These are phyloP conservation scores for Luperina testacea DNA, from an alignment of 2,888 invertebrate genomes.

Conservation along the genomic window DNA sequence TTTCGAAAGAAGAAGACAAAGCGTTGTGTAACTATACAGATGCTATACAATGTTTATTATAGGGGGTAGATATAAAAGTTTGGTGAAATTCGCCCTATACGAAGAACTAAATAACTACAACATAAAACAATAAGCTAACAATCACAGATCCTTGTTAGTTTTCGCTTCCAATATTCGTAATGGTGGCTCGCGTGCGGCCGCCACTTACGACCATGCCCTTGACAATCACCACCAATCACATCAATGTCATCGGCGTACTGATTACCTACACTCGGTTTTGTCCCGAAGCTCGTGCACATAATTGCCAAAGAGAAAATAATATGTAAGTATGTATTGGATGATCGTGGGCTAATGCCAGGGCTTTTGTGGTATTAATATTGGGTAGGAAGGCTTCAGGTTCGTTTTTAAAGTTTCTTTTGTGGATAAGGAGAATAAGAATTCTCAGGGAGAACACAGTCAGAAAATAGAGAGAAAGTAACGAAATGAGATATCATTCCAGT, in stretches of 20 bases:
- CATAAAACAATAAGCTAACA: background rate
- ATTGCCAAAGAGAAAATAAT: slow-evolving; percentile 36
- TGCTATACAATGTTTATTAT: no score
- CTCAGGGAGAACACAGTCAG: background rate
- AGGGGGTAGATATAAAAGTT: background rate
- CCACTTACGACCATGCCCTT: slow-evolving; percentile 59
- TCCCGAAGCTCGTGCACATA: slow-evolving; percentile 54
- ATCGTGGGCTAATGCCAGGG: slow-evolving; percentile 43
- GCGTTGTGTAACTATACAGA: no score
- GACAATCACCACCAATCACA: slow-evolving; percentile 46
- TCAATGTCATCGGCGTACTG: slow-evolving; percentile 54
- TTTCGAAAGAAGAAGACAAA: no score
- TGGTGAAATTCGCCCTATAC: background rate
- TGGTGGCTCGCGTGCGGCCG: slow-evolving; percentile 61
- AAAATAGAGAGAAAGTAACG: background rate
- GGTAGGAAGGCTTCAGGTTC: background rate
- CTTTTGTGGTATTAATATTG: slow-evolving; percentile 4
- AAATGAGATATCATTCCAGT: background rate
- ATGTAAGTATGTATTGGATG: slow-evolving; percentile 15
- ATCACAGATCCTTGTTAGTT: slow-evolving; percentile 24
- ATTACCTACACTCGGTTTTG: slow-evolving; percentile 46
- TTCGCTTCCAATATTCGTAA: slow-evolving; percentile 57
- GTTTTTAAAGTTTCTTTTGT: background rate
- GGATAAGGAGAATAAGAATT: background rate
- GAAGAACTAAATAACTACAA: background rate